Percentiles rank a stretch among this genome's conserved stretches.
These are phyloP conservation scores for Philereme transversata DNA, from an alignment of 2,888 invertebrate species.

Conservation along the genomic window DNA sequence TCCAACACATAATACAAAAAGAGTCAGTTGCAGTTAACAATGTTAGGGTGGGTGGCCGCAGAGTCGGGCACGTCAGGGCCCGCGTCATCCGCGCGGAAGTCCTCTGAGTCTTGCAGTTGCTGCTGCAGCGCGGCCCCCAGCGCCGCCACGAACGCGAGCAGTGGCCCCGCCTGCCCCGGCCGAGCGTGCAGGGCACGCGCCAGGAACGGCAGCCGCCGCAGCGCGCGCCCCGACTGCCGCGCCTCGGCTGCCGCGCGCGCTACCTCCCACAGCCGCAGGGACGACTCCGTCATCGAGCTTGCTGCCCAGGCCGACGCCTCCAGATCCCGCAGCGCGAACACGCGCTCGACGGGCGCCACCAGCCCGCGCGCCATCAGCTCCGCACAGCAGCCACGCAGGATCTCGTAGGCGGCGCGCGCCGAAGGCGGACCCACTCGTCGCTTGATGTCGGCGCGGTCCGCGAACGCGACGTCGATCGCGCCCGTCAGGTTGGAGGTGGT, in stretches of 20 bases:
- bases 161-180: slow-evolving; percentile 24
- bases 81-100: slow-evolving; percentile 39
- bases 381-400: slow-evolving; percentile 91
- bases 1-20: no score
- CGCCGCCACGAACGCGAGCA: slow-evolving; percentile 51
- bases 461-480: no score
- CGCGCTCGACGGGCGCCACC: slow-evolving; percentile 53
- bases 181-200: slow-evolving; percentile 86
- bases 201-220: slow-evolving; percentile 95
- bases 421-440: slow-evolving; percentile 94
- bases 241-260: slow-evolving; percentile 51
- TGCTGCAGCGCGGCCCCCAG: slow-evolving; percentile 51
- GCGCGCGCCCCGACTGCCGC: slow-evolving; percentile 91
- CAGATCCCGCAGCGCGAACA: slow-evolving; percentile 62
- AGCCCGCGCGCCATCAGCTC: slow-evolving; percentile 91
- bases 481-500: no score
- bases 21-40: no score
- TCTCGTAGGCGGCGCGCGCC: slow-evolving; percentile 90
- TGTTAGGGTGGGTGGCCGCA: no score
- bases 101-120: slow-evolving; percentile 54
- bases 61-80: slow-evolving; percentile 7
- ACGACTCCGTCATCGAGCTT: slow-evolving; percentile 52
- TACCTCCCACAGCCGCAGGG: slow-evolving; percentile 56
- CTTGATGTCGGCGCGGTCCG: slow-evolving; percentile 97
- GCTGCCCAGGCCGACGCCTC: slow-evolving; percentile 60